Base-by-base conservation (phyloP, 2,888 invertebrate genomes). In the Stenotaenia linearis region DNA sequence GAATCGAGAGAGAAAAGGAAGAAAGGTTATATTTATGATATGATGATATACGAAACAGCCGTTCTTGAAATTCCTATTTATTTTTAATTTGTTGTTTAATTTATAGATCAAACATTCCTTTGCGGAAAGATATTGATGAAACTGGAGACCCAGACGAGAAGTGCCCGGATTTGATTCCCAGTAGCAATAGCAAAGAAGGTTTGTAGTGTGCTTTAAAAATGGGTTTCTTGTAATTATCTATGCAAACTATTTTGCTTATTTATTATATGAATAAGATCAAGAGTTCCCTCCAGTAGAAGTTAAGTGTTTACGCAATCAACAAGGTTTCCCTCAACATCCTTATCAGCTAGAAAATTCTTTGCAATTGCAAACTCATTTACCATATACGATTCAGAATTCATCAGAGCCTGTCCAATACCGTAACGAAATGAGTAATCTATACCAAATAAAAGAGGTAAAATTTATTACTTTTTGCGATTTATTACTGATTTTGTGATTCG, bases 111-210 rank as follows among this genome's bases (percentile, higher is more conserved):
- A 81, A 80, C 35, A 77, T 81, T 18, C 81, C 81, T 15, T 50
- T 81, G 9, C 78, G 81, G 6, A 81, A 81, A 80, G 81, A 81
- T 37, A 77, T 75, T 0, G 81, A 81, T 25, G 81, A 81, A 56
- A 61, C 28, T 23, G 56, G 77, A 40, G 89, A 88, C 82, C 85
- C 88, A 80, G 89, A 90, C 83, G 89, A 89, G 83, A 89, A 89
- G 84, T 89, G 89, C 84, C 90, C 90, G 1, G 90, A 90, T 83
- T 89, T 90, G 80, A 89, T 90, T 81, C 89, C 89, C 78, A 89
- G 89, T 83, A 69, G 69, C 69, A 88, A 88, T 84, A 88, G 87
- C 81, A 77, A 78, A 40, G 78, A 78, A 78, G 78, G 78, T 78
- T n/a, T 28, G 37, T 75, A 18, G 18, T 50, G 1, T 6, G 1